These are phyloP conservation scores for Acanthurus tractus DNA, from an alignment of 2,797 vertebrate species.

Conservation along the genomic window DNA sequence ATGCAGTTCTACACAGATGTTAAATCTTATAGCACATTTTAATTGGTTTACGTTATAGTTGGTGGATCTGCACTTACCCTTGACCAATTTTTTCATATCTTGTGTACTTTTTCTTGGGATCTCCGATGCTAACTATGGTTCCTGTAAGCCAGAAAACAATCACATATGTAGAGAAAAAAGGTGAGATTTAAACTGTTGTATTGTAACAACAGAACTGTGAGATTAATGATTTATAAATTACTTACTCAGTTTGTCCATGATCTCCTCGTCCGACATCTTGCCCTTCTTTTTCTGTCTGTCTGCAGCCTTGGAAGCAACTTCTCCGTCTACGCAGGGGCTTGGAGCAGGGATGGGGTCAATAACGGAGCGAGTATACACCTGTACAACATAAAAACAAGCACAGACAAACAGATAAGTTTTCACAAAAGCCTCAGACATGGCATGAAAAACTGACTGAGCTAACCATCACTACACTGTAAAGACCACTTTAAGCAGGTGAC, in stretches of 20 bases:
- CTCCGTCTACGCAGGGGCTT: conserved; percentile 85
- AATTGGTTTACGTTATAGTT: conserved; percentile 87
- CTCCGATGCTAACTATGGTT: conserved; percentile 96
- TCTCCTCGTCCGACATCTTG: conserved; percentile 98
- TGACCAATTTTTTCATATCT: conserved; percentile 98
- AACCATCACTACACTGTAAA: background rate
- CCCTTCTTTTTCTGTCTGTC: conserved; percentile 94
- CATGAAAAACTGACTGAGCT: background rate
- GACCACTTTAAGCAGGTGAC: conserved; percentile 45
- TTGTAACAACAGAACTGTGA: conserved; percentile 2
- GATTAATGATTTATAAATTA: conserved; percentile 46
- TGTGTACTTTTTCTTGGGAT: conserved; percentile 99
- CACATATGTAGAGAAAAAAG: background rate
- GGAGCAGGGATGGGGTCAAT: conserved; percentile 93
- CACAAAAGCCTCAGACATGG: background rate
- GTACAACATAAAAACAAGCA: conserved; percentile 28
- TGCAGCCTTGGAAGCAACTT: conserved; percentile 85
- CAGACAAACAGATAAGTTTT: background rate
- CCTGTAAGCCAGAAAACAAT: conserved; percentile 55
- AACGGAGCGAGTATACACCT: conserved; percentile 96
- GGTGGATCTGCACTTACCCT: conserved; percentile 88
- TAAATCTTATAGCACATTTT: no score
- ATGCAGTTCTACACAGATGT: background rate
- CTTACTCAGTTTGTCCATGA: conserved; percentile 98
- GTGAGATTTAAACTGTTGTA: background rate